Conservation (phyloP, 2,888 invertebrate genomes). For the Clivina fossor region DNA sequence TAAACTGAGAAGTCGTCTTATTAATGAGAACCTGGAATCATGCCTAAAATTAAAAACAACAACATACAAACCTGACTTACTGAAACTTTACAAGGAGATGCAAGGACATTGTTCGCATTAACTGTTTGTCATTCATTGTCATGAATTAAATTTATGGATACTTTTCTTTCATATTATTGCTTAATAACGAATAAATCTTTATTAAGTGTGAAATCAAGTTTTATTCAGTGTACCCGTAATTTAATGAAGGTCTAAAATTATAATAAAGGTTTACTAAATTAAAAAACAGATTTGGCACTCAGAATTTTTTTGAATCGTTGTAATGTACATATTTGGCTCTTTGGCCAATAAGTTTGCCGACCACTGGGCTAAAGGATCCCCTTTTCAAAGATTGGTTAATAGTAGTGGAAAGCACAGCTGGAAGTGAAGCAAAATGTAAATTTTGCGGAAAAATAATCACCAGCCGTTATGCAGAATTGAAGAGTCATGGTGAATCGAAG, state of each 20-base stretch:
- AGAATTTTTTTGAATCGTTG: no score
- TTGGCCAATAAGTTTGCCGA: no score
- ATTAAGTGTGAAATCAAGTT: no score
- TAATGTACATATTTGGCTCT: no score
- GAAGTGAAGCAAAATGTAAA: conserved; percentile 33
- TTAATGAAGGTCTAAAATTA: no score
- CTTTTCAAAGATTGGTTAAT: conserved; percentile 33
- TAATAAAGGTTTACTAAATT: no score
- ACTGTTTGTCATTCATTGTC: no score
- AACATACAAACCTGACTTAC: conserved; percentile 36
- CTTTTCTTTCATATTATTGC: no score
- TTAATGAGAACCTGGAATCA: conserved; percentile 10
- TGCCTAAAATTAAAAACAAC: conserved; percentile 41
- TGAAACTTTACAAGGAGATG: conserved; percentile 39
- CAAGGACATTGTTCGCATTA: conserved; percentile 37
- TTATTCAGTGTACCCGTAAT: no score
- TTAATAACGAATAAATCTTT: no score
- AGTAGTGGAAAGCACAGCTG: conserved; percentile 24
- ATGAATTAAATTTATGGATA: no score
- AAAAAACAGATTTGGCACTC: no score
- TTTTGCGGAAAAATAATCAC: conserved; percentile 25
- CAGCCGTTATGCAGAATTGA: conserved; percentile 29
- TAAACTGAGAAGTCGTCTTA: conserved; percentile 8
- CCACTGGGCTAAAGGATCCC: conserved; percentile 35
- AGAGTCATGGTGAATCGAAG: conserved; percentile 28